A percentile compares a stretch with the other conserved stretches of the same genome.
Conservation (phyloP, 2,797 vertebrate genomes). For the Hozukius guyotensis region DNA sequence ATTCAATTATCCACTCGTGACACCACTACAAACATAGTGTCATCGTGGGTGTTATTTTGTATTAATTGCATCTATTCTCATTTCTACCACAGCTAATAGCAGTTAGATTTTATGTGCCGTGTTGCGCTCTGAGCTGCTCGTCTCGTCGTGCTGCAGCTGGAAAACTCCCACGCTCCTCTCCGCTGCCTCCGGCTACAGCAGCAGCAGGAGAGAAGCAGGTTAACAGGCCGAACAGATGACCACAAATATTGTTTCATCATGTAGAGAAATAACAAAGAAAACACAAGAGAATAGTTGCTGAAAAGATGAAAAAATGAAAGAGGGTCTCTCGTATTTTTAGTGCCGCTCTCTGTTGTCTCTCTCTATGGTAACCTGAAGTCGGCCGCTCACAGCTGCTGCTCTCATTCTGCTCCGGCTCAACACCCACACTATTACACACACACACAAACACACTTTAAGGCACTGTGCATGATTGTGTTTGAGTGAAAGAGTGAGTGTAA, state of each 20-base stretch:
- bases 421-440: slow-evolving; percentile 44
- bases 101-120: not conserved
- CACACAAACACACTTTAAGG: not conserved
- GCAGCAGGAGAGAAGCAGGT: slow-evolving; percentile 13
- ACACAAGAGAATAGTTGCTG: not conserved
- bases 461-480: not conserved
- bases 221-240: slow-evolving; percentile 3
- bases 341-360: not conserved
- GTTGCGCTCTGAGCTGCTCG: not conserved
- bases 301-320: not conserved
- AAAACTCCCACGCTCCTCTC: slow-evolving; percentile 54
- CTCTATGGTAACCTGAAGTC: slow-evolving; percentile 42
- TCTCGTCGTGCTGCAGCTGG: slow-evolving; percentile 19
- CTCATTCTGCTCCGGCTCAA: slow-evolving; percentile 60
- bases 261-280: not conserved
- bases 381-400: slow-evolving; percentile 63
- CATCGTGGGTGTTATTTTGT: not conserved
- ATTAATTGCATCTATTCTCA: not conserved
- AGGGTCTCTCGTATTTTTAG: not conserved
- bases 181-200: slow-evolving; percentile 22
- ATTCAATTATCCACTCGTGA: not conserved
- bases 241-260: slow-evolving; percentile 19
- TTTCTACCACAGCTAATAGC: not conserved
- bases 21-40: not conserved
- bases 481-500: slow-evolving; percentile 17